Base-by-base conservation (phyloP, 1,140 invertebrate genomes). In the Penaeus japonicus region DNA sequence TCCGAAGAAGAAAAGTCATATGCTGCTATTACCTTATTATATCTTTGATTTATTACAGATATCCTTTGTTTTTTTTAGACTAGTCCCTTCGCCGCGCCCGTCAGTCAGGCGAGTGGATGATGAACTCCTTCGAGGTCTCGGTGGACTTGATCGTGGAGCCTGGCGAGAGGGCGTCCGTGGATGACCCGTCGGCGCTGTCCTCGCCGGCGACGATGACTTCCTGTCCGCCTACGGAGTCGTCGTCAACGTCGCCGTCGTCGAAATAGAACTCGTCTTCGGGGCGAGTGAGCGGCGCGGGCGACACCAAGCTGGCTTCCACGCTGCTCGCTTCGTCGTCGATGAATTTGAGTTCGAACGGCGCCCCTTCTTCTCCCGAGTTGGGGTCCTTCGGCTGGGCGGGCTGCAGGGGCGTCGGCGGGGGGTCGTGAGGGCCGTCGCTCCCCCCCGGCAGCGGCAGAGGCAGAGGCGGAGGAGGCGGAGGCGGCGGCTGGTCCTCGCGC, bases 281-380 rank as follows among this genome's bases (percentile, higher is more conserved):
- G 27, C 70, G 27, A 10, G 27, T 27, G 70, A 73, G 27, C 2
- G 86, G 27, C 7, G 86, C 57, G n/a, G 86, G 80, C 15, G 86
- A 82, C 18, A 80, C 82, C 5, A 47, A 79, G 65, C 86, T 73
- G 12, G 80, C 82, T 39, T 88, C 86, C 10, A 59, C 55, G 62
- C 86, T 88, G 47, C 47, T 47, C 47, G 47, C 47, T 65, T 88
- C 86, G 20, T 88, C 86, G 22, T 88, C 86, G 5, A 88, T 88
- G 86, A 88, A 88, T 65, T 75, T 81, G n/a, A 88, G 62, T 65
- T 88, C 79, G n/a, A 88, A 30, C 5, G 79, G 80, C 55, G 35
- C 80, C 53, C 35, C 54, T 17, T 88, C 86, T 22, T 75, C 86
- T n/a, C 47, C 53, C 53, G 62, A 77, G 78, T 32, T n/a, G 24